Conservation (phyloP, 2,888 invertebrate genomes). For the Volucella inflata region DNA sequence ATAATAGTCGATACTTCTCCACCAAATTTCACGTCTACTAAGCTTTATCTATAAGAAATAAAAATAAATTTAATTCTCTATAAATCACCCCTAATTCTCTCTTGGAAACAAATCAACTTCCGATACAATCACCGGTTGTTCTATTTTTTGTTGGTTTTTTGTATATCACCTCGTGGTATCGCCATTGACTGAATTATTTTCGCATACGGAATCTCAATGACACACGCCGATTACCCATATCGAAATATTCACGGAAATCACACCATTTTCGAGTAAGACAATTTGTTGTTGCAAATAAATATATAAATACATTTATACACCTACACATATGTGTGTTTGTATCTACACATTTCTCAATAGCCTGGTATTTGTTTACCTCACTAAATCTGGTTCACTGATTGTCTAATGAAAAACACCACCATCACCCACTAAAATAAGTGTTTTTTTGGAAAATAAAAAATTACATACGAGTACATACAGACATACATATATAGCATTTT, state of each 20-base stretch:
- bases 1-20: no score
- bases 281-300: neutral
- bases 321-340: neutral
- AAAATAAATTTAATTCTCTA: no score
- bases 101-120: neutral
- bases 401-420: neutral
- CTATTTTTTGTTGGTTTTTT: conserved; percentile 2
- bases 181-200: neutral
- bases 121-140: neutral
- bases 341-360: neutral
- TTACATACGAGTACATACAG: neutral
- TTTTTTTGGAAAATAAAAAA: neutral
- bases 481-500: no score
- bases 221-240: neutral
- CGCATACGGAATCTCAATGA: neutral
- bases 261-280: neutral
- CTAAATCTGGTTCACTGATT: conserved; percentile 5
- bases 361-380: conserved; percentile 1
- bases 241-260: conserved; percentile 9
- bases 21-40: no score
- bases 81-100: neutral
- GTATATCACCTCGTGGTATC: neutral
- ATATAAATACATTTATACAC: neutral
- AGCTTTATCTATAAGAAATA: no score
- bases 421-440: neutral